Evolutionary conservation across 2,888 invertebrate genomes (phyloP).

Genomic region (Melanophora roralis): DNA sequence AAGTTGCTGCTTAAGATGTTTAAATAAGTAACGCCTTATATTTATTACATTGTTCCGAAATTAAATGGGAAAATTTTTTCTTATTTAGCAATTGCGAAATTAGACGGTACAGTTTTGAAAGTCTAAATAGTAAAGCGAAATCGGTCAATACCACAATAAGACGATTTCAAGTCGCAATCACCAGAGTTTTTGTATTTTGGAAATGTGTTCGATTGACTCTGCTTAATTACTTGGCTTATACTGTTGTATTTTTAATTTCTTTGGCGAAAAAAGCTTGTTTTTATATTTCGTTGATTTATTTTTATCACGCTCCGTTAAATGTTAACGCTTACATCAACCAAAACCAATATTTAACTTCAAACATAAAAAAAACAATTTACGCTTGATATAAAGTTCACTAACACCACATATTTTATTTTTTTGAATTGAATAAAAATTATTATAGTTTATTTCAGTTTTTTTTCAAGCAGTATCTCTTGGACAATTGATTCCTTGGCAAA

Average conservation of each 20-base stretch:
- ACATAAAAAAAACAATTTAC: conserved; percentile 26
- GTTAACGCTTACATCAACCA: conserved; percentile 48
- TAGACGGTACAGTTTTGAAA: too few relatives aligned
- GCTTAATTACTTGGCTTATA: background rate
- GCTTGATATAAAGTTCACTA: conserved; percentile 53
- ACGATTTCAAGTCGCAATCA: too few relatives aligned
- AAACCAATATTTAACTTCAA: conserved; percentile 4
- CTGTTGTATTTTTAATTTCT: background rate
- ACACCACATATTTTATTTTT: conserved; percentile 24
- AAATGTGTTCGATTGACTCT: too few relatives aligned
- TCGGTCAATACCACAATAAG: too few relatives aligned
- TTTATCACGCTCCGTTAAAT: conserved; percentile 55
- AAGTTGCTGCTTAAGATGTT: too few relatives aligned
- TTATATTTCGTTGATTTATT: conserved; percentile 53
- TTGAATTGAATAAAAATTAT: conserved; percentile 25
- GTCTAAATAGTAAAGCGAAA: too few relatives aligned
- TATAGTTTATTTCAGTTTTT: background rate
- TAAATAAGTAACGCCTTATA: too few relatives aligned
- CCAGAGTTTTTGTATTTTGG: too few relatives aligned
- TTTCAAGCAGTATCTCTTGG: background rate
- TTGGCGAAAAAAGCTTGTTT: conserved; percentile 50
- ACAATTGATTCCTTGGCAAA: background rate
- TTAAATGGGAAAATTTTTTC: too few relatives aligned
- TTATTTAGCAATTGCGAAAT: too few relatives aligned
- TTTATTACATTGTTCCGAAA: too few relatives aligned